Conservation (phyloP, 2,113 vertebrate species). For the Haplochromis burtoni region DNA sequence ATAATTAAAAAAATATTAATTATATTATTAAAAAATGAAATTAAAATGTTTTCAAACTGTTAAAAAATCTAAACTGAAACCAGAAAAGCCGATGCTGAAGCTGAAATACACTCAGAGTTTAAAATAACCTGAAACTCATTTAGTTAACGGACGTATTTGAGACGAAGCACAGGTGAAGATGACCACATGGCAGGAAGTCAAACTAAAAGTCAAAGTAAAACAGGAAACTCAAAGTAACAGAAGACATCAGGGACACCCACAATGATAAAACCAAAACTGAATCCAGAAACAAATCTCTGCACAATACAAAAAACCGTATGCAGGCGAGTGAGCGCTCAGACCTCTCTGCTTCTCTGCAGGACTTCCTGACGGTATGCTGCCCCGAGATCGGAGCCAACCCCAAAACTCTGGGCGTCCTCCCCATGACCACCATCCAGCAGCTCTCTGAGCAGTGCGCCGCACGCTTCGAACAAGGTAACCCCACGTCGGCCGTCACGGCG, state of each 20-base stretch:
- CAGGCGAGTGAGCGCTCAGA: background rate
- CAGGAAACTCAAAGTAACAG: background rate
- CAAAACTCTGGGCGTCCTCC: conserved; percentile 81
- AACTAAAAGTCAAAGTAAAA: background rate
- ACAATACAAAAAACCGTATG: rapidly evolving
- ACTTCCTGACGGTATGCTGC: conserved; percentile 89
- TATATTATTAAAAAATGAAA: background rate
- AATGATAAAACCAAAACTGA: background rate
- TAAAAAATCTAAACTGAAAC: background rate
- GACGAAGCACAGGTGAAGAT: background rate
- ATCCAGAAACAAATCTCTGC: background rate
- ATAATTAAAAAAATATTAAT: background rate
- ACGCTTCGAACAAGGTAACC: conserved; percentile 76
- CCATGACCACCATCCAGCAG: conserved; percentile 70
- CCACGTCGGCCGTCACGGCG: background rate
- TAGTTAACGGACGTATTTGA: background rate
- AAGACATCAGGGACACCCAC: background rate
- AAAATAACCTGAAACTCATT: background rate
- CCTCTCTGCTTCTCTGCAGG: conserved; percentile 61
- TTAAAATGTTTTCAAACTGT: background rate
- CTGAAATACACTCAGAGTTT: background rate
- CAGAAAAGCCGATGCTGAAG: background rate
- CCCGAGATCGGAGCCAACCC: conserved; percentile 74
- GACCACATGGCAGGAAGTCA: background rate
- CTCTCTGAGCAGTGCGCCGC: conserved; percentile 81